Conservation (phyloP, 2,113 vertebrate species). For the Dicaeum eximium region DNA sequence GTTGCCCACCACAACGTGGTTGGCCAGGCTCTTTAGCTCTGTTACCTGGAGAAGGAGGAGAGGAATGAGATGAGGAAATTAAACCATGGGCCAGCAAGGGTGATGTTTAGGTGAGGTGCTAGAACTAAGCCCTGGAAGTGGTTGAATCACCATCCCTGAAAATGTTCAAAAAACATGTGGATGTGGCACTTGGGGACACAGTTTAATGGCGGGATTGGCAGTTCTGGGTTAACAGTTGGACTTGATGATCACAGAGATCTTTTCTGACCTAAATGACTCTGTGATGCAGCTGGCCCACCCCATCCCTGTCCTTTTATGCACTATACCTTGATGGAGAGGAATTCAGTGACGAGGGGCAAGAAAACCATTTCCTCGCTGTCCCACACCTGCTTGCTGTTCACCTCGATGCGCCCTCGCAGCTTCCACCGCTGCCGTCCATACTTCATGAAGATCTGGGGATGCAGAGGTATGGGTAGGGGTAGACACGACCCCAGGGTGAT, state of each 20-base stretch:
- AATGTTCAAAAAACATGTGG: not conserved
- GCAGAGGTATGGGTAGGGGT: not conserved
- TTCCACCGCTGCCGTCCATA: conserved; percentile 96
- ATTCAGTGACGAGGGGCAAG: conserved; percentile 90
- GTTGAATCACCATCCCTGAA: not conserved
- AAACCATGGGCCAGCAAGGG: not conserved
- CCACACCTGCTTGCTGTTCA: conserved; percentile 94
- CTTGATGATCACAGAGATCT: not conserved
- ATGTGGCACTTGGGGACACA: not conserved
- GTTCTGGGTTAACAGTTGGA: not conserved
- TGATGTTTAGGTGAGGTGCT: not conserved
- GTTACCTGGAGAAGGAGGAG: conserved; percentile 79
- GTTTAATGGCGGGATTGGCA: not conserved
- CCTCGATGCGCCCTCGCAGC: conserved; percentile 89
- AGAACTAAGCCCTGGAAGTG: not conserved
- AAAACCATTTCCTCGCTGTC: conserved; percentile 95
- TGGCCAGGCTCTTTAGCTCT: conserved; percentile 92
- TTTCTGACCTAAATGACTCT: not conserved
- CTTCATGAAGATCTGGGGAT: conserved; percentile 89
- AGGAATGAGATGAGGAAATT: not conserved
- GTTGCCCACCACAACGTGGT: conserved; percentile 92
- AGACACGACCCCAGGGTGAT: fast-evolving
- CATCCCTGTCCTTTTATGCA: not conserved
- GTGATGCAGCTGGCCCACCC: not conserved
- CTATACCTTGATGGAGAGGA: conserved; percentile 92